Conservation (phyloP, 35 echinoderm and acorn worm genomes). For the Lytechinus pictus region DNA sequence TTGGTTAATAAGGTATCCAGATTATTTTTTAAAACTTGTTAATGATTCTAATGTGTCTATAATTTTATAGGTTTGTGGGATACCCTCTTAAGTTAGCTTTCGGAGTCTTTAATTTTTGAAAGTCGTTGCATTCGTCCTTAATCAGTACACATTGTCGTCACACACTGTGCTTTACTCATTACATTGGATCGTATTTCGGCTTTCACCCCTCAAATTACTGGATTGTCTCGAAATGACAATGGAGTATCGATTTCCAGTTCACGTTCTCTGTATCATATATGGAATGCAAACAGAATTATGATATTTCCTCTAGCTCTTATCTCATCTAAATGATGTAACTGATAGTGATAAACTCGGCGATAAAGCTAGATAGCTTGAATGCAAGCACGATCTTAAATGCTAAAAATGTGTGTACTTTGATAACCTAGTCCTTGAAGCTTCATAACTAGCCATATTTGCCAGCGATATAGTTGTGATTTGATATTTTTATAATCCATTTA, state of each 20-base stretch:
- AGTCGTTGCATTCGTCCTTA: neutral
- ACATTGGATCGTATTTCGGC: neutral
- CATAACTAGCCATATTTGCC: neutral
- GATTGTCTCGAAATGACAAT: slow-evolving; percentile 3
- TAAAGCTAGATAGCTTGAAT: neutral
- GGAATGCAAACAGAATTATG: neutral
- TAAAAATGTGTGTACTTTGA: neutral
- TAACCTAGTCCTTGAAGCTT: neutral
- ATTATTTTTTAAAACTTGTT: too few relatives aligned
- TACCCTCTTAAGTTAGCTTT: neutral
- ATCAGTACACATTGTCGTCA: neutral
- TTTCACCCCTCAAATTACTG: neutral
- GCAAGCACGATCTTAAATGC: neutral
- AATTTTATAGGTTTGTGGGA: neutral
- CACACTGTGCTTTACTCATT: neutral
- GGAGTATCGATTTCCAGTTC: neutral
- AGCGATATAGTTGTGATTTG: neutral
- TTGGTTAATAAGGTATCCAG: too few relatives aligned
- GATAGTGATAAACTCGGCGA: neutral
- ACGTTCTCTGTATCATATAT: neutral
- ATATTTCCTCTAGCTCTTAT: neutral
- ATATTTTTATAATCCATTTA: neutral
- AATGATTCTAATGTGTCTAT: too few relatives aligned
- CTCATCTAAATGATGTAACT: neutral
- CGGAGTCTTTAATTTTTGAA: neutral